phyloP scores from a whole-genome alignment of 2,113 vertebrate genomes.

The Merops nubicus region DNA sequence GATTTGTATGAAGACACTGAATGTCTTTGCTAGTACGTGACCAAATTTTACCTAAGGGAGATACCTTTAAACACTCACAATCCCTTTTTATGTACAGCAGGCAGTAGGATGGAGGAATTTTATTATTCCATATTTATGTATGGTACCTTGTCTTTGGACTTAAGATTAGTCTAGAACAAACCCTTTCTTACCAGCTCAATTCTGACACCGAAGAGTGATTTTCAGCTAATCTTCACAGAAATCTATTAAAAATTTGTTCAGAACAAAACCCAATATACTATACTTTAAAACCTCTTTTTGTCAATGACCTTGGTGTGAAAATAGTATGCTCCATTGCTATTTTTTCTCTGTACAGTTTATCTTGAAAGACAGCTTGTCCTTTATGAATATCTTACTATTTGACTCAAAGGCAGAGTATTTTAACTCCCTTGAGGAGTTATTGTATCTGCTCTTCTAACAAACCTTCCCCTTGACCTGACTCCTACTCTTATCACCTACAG shows the following conservation, averaged over 20 bases:
- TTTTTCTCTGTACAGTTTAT: neutral
- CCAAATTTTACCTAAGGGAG: neutral
- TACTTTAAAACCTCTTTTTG: constrained; percentile 38
- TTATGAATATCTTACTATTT: constrained; percentile 17
- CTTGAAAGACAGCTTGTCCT: constrained; percentile 35
- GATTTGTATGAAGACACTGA: neutral
- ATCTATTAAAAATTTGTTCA: neutral
- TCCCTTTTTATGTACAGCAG: neutral
- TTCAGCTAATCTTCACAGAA: neutral
- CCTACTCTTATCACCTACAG: neutral
- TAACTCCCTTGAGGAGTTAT: constrained; percentile 5
- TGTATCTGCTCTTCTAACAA: constrained; percentile 8
- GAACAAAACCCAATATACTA: neutral
- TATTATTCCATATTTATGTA: neutral
- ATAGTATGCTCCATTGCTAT: neutral
- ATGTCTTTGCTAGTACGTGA: neutral
- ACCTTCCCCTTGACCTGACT: constrained; percentile 44
- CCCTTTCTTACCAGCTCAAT: neutral
- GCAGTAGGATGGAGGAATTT: neutral
- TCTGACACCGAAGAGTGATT: neutral
- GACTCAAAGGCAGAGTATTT: constrained; percentile 1
- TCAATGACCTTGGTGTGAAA: constrained; percentile 22
- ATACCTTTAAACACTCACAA: neutral
- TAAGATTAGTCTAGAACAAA: neutral
- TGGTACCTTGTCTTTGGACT: neutral